Percentiles rank a stretch among this genome's conserved stretches.
Evolutionary conservation across 2,888 invertebrate genomes (phyloP).

Genomic region (Stegophylla sp.): DNA sequence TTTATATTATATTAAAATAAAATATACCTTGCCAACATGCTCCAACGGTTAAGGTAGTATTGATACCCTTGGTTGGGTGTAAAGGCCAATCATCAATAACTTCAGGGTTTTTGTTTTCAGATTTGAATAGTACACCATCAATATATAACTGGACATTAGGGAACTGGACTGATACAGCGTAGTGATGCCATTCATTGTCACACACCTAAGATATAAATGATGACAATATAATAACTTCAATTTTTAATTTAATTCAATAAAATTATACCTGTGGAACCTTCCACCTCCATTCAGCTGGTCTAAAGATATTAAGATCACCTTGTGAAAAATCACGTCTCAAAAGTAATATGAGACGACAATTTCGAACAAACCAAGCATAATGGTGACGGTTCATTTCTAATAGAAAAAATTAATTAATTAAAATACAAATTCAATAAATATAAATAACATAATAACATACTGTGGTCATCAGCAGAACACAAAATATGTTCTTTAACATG

Average conservation of each 20-base stretch:
- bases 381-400: constrained; percentile 98
- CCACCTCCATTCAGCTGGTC: constrained; percentile 99
- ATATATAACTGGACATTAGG: constrained; percentile 87
- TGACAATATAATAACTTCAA: background rate
- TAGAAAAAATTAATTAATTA: constrained; percentile 6
- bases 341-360: constrained; percentile 93
- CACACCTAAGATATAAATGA: constrained; percentile 72
- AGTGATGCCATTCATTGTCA: constrained; percentile 99
- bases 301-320: constrained; percentile 90
- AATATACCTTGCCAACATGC: constrained; percentile 94
- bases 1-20: background rate
- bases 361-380: constrained; percentile 94
- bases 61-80: constrained; percentile 91
- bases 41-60: constrained; percentile 91
- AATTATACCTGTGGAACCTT: constrained; percentile 81
- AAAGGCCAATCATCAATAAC: constrained; percentile 99
- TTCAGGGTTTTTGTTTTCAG: constrained; percentile 85
- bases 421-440: background rate
- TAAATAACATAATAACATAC: constrained; percentile 69
- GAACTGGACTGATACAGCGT: constrained; percentile 90
- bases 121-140: constrained; percentile 79
- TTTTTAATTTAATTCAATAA: background rate
- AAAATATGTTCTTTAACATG: constrained; percentile 95
- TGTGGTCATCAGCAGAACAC: constrained; percentile 96
- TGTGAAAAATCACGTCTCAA: constrained; percentile 89